Evolutionary conservation across 2,888 invertebrate genomes (phyloP), one percentile per base, ranked within the genome.

Genomic region (Cylloceria caligata): DNA sequence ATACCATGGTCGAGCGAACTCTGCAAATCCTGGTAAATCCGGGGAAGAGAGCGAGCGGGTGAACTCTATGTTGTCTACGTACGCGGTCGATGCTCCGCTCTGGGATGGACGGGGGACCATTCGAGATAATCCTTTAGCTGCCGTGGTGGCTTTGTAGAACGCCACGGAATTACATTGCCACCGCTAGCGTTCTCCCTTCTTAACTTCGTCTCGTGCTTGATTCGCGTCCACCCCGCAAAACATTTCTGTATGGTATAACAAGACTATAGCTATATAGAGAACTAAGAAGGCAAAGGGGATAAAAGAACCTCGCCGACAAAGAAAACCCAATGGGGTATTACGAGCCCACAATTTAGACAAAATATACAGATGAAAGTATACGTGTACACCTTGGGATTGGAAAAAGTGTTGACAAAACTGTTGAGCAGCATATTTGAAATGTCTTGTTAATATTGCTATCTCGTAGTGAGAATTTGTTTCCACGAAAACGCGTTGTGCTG

Each of bases 71-170:
- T 69, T 55, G 71, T 64, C 74, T 69, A 64, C 45, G 60, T 55
- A 55, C 30, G 68, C 42, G 81, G 77, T 77, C 72, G 55, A 73
- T 69, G 62, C 42, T 72, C 30, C 64, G 72, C 55, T 73, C 6
- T 47, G 39, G 67, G 45, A 45, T 62, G 52, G 30, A 69, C 73
- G 47, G 47, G 69, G 60, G 34, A 60, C 45, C 68, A 45, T 81
- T 68, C 39, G 55, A 73, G 81, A 77, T 81, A 68, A 81, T 81
- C 77, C 81, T 67, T 67, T 67, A 62, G 76, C 76, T 34, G 76
- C 57, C 77, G 62, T 64, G 68, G 64, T 42, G 68, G 77, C 81
- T 81, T 77, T 81, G 73, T 73, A 52, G 42, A 73, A 64, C 55
- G 68, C 73, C 55, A 68, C 71, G 62, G 77, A 72, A 77, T 81